Conservation (phyloP, 1,140 invertebrate genomes). For the Drosophila nigrodunni region DNA sequence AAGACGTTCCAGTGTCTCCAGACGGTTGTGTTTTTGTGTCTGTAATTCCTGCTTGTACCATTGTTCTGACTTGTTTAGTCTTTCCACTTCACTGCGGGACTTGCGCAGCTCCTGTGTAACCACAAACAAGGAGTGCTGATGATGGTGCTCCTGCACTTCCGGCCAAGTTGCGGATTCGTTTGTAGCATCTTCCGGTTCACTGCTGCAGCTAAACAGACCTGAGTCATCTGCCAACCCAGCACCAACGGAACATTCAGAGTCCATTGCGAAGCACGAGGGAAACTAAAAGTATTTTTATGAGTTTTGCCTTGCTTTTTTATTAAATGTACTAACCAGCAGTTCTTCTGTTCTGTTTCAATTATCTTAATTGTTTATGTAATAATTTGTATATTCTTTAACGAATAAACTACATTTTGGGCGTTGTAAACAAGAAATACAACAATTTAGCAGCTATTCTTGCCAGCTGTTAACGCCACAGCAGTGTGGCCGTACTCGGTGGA, state of each 20-base stretch:
- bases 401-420: slow-evolving; percentile 60
- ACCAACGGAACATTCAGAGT: slow-evolving; percentile 37
- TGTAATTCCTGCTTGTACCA: slow-evolving; percentile 81
- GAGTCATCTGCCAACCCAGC: slow-evolving; percentile 60
- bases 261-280: slow-evolving; percentile 41
- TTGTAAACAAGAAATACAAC: slow-evolving; percentile 51
- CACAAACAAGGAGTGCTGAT: slow-evolving; percentile 42
- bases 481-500: slow-evolving; percentile 34
- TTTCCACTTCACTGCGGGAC: slow-evolving; percentile 73
- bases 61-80: slow-evolving; percentile 74
- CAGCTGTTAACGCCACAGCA: slow-evolving; percentile 34
- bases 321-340: background rate
- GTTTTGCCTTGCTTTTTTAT: slow-evolving; percentile 2
- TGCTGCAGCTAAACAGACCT: slow-evolving; percentile 62
- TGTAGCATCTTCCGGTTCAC: slow-evolving; percentile 43
- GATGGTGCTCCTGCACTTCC: background rate
- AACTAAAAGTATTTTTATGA: slow-evolving; percentile 11
- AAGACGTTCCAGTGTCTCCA: slow-evolving; percentile 75
- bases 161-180: slow-evolving; percentile 29
- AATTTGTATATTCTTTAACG: background rate
- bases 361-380: slow-evolving; percentile 8
- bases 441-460: slow-evolving; percentile 23
- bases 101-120: slow-evolving; percentile 67
- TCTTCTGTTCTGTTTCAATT: background rate
- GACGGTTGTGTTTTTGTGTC: slow-evolving; percentile 64